Evolutionary conservation across 1,140 invertebrate genomes (phyloP).

Genomic region (Meteorus sp.): DNA sequence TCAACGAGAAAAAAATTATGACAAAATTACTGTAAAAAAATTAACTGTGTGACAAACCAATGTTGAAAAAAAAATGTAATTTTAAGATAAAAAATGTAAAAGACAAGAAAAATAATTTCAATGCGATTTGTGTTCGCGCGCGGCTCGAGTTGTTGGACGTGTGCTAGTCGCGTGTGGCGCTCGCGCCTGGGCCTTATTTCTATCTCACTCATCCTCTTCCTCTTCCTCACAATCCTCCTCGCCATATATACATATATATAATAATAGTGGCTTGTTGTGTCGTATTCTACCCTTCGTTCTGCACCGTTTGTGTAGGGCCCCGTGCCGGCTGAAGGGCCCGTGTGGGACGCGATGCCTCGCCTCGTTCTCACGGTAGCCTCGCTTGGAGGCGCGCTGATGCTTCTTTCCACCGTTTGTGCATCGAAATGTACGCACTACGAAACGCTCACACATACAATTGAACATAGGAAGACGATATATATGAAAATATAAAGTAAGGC

Average conservation of each 20-base stretch:
- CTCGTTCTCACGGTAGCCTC: conserved; percentile 40
- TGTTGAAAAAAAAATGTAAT: conserved; percentile 6
- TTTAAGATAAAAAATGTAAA: background rate
- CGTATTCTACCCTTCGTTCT: no score
- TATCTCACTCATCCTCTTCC: no score
- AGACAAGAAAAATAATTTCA: no score
- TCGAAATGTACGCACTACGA: no score
- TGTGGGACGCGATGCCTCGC: conserved; percentile 36
- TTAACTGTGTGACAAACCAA: no score
- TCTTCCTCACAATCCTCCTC: conserved; percentile 13
- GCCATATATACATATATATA: background rate
- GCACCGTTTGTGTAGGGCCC: conserved; percentile 29
- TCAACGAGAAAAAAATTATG: no score
- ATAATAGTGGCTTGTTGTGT: no score
- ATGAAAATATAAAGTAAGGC: background rate
- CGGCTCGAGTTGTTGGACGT: conserved; percentile 31
- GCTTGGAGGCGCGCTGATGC: conserved; percentile 11
- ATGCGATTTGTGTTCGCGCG: conserved; percentile 24
- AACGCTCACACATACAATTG: conserved; percentile 23
- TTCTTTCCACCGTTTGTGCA: conserved; percentile 31
- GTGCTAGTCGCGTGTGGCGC: conserved; percentile 37
- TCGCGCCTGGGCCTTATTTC: conserved; percentile 32
- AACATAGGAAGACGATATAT: background rate
- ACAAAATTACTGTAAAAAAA: no score
- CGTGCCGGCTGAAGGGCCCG: conserved; percentile 38